Percentiles rank a stretch among this genome's conserved stretches.
Evolutionary conservation across 1,140 invertebrate genomes (phyloP).

Genomic region (Dermatophagoides farinae): DNA sequence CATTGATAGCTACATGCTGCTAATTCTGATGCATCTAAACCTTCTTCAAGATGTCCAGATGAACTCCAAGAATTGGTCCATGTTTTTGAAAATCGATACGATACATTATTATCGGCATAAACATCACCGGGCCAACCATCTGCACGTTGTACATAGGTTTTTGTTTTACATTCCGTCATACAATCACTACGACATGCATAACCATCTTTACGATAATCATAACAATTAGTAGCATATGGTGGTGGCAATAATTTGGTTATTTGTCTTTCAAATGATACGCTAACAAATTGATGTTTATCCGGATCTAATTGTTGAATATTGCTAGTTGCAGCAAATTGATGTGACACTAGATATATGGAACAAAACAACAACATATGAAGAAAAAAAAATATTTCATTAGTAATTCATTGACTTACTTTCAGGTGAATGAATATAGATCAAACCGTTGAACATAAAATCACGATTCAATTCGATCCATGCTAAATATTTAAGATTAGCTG

Average conservation of each 20-base stretch:
- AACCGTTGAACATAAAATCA: slow-evolving; percentile 4
- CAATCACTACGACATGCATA: not conserved
- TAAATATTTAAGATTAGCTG: not conserved
- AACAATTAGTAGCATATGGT: slow-evolving; percentile 1
- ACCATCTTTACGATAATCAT: not conserved
- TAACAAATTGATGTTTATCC: not conserved
- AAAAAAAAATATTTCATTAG: not conserved
- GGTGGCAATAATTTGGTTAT: not conserved
- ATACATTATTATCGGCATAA: not conserved
- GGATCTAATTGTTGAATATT: slow-evolving; percentile 5
- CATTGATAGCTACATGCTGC: not conserved
- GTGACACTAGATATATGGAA: not conserved
- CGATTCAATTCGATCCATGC: slow-evolving; percentile 2
- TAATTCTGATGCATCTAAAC: not conserved
- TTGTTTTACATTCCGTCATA: slow-evolving; percentile 1
- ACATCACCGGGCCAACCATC: slow-evolving; percentile 5
- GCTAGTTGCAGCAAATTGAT: not conserved
- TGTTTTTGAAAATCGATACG: not conserved
- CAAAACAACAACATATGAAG: not conserved
- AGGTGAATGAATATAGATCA: slow-evolving; percentile 3
- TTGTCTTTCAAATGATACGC: not conserved
- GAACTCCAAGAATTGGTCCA: not conserved
- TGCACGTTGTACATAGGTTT: not conserved
- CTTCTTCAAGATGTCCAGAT: not conserved
- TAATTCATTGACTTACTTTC: not conserved